Evolutionary conservation across 2,888 invertebrate genomes (phyloP).

Genomic region (Drosophila meridiana): DNA sequence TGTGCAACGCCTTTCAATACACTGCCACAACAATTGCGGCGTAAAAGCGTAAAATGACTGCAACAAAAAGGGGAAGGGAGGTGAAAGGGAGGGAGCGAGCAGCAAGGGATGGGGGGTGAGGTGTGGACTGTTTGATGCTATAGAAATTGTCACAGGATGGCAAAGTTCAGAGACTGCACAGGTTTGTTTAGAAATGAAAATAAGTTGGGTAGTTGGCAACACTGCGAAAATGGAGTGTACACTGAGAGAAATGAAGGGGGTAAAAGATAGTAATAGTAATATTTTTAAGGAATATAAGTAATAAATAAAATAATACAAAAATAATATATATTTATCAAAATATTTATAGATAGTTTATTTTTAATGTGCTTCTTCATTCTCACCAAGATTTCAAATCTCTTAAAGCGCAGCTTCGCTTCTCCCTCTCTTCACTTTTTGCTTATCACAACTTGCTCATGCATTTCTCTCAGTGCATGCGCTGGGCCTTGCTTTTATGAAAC

Average conservation of each 20-base stretch:
- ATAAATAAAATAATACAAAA: too few species aligned
- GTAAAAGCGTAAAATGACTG: constrained; percentile 79
- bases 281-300: too few species aligned
- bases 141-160: constrained; percentile 76
- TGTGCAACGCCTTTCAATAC: constrained; percentile 62
- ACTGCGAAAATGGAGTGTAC: constrained; percentile 34
- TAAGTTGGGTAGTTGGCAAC: constrained; percentile 55
- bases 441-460: not conserved
- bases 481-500: constrained; percentile 73
- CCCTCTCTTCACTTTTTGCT: not conserved
- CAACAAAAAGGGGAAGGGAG: constrained; percentile 37
- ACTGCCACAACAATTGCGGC: constrained; percentile 78
- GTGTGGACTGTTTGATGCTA: constrained; percentile 26
- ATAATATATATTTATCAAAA: not conserved
- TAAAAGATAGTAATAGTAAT: not conserved
- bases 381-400: not conserved
- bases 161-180: constrained; percentile 73
- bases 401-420: not conserved
- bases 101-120: not conserved
- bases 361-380: not conserved
- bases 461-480: constrained; percentile 40
- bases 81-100: not conserved
- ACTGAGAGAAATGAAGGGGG: not conserved
- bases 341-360: not conserved
- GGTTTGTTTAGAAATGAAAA: constrained; percentile 63